Percentiles rank a stretch among this genome's conserved stretches.
These are phyloP conservation scores for Scaptomyza tumidula DNA, from an alignment of 2,888 invertebrate genomes.

Conservation along the genomic window DNA sequence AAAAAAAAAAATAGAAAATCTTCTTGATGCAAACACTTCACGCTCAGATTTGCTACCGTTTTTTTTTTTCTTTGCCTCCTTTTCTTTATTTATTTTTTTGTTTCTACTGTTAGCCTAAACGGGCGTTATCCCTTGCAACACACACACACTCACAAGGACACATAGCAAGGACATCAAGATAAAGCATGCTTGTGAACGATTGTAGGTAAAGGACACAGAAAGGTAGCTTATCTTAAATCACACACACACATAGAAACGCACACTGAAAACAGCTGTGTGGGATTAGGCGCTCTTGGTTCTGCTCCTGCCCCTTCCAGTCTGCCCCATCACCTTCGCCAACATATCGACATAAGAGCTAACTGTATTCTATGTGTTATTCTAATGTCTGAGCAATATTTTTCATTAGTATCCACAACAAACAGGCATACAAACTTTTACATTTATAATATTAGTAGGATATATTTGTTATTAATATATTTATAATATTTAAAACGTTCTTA, in stretches of 20 bases:
- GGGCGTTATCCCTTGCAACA: constrained; percentile 33
- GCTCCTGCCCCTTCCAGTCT: background rate
- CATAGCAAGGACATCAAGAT: constrained; percentile 63
- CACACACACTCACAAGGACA: constrained; percentile 2
- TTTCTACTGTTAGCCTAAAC: constrained; percentile 3
- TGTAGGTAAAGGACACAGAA: constrained; percentile 45
- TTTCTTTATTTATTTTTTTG: constrained; percentile 32
- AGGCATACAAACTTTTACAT: too few relatives aligned
- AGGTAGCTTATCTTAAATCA: constrained; percentile 67
- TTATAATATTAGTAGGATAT: too few relatives aligned
- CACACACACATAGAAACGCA: constrained; percentile 7
- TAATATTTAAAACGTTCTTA: too few relatives aligned
- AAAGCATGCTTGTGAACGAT: constrained; percentile 37
- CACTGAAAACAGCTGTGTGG: constrained; percentile 52
- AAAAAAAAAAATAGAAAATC: constrained; percentile 31
- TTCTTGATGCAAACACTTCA: constrained; percentile 29
- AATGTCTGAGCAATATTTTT: too few relatives aligned
- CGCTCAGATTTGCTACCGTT: constrained; percentile 57
- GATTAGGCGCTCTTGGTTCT: constrained; percentile 46
- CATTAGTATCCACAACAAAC: too few relatives aligned
- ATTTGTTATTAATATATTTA: too few relatives aligned
- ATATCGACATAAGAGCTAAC: too few relatives aligned
- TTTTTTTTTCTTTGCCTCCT: constrained; percentile 10
- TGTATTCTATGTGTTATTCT: too few relatives aligned
- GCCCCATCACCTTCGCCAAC: background rate